phyloP scores from a whole-genome alignment of 2,888 invertebrate species.

The Seira sanloemensis region DNA sequence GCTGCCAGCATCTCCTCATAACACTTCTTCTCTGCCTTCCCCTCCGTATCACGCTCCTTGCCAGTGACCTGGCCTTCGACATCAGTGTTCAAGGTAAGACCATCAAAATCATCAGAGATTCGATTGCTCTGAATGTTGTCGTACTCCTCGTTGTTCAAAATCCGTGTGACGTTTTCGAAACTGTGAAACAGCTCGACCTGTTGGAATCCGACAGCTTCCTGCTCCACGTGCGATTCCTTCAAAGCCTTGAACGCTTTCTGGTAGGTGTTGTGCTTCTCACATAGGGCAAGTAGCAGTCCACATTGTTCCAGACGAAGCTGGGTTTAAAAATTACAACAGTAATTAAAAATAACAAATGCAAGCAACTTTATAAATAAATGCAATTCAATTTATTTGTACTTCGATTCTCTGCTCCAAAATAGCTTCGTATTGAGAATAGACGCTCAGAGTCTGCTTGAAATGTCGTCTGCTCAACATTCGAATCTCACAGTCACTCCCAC shows the following conservation, averaged over 20 bases:
- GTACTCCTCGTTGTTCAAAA: slow-evolving; percentile 9
- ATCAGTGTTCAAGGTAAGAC: slow-evolving; percentile 32
- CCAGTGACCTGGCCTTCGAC: not conserved
- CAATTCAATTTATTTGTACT: no score
- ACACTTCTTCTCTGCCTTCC: slow-evolving; percentile 6
- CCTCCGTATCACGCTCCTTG: not conserved
- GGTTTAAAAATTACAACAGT: no score
- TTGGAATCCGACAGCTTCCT: not conserved
- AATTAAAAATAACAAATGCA: no score
- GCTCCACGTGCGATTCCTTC: not conserved
- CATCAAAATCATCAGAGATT: slow-evolving; percentile 49
- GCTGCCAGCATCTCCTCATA: slow-evolving; percentile 57
- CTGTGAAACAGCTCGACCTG: not conserved
- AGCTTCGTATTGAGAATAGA: slow-evolving; percentile 64
- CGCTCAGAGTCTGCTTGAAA: slow-evolving; percentile 64
- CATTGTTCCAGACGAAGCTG: slow-evolving; percentile 65
- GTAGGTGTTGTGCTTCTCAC: slow-evolving; percentile 65
- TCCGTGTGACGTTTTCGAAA: slow-evolving; percentile 46
- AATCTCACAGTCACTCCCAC: slow-evolving; percentile 71
- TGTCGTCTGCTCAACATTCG: slow-evolving; percentile 60
- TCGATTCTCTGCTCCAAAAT: slow-evolving; percentile 65
- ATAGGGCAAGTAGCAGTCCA: slow-evolving; percentile 51
- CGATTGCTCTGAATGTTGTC: not conserved
- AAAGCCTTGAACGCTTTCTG: slow-evolving; percentile 47
- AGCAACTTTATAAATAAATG: no score